Percentiles rank a stretch among this genome's conserved stretches.
Conservation (phyloP, 2,888 invertebrate genomes). For the Lacanobia wlatinum region DNA sequence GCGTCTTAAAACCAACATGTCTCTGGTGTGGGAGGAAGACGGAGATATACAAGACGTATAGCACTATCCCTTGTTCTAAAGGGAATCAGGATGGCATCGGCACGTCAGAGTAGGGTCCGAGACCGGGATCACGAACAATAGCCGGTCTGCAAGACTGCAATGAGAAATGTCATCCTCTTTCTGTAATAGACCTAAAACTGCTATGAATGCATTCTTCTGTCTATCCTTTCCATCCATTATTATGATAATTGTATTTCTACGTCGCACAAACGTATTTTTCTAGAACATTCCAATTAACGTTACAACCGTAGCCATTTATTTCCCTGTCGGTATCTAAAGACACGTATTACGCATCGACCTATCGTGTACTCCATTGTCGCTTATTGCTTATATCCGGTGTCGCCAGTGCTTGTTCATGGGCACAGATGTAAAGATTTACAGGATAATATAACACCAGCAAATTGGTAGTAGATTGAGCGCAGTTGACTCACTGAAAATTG, state of each 20-base stretch:
- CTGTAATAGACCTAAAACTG: too few species aligned
- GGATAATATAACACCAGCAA: conserved; percentile 55
- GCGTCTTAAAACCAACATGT: too few species aligned
- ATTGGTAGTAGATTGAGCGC: conserved; percentile 36
- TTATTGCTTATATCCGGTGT: conserved; percentile 84
- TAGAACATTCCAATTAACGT: conserved; percentile 46
- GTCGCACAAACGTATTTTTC: conserved; percentile 27
- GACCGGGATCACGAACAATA: neutral
- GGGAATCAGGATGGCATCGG: neutral
- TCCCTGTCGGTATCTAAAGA: conserved; percentile 65
- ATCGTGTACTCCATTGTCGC: conserved; percentile 74
- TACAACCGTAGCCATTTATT: conserved; percentile 38
- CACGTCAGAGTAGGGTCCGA: neutral
- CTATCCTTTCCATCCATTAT: neutral
- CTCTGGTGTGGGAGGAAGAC: neutral
- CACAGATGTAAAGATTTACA: conserved; percentile 56
- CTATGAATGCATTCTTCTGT: neutral
- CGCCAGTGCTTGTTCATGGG: conserved; percentile 60
- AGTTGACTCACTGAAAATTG: conserved; percentile 40
- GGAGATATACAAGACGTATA: neutral
- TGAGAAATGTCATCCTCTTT: neutral
- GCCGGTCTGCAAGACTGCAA: neutral
- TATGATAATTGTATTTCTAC: conserved; percentile 1
- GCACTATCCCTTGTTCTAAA: neutral
- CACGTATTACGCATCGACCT: conserved; percentile 62